These are phyloP conservation scores for Drosophila nigrodunni DNA, from an alignment of 1,140 invertebrate genomes.

Conservation along the genomic window DNA sequence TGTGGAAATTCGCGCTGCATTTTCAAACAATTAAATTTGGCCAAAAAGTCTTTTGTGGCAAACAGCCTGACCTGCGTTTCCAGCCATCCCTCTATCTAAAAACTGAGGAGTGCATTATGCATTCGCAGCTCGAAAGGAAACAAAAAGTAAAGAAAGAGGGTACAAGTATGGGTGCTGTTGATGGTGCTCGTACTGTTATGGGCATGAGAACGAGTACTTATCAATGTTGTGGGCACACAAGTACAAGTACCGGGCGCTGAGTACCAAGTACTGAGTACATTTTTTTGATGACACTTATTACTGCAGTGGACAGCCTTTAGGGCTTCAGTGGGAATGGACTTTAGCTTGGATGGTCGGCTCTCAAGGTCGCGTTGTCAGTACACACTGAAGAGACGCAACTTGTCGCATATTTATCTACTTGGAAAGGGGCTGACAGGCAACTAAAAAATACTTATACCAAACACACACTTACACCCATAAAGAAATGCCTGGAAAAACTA, in stretches of 20 bases:
- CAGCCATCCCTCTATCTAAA: background rate
- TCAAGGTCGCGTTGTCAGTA: constrained; percentile 32
- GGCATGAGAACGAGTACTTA: constrained; percentile 26
- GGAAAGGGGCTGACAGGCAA: background rate
- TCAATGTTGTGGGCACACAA: constrained; percentile 33
- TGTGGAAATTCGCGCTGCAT: constrained; percentile 14
- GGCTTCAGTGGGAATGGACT: constrained; percentile 16
- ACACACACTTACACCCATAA: constrained; percentile 3
- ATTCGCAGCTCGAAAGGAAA: constrained; percentile 30
- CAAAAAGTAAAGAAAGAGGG: constrained; percentile 14
- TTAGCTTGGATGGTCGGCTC: constrained; percentile 2
- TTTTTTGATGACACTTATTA: constrained; percentile 55
- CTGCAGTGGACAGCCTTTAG: constrained; percentile 42
- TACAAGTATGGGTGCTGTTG: background rate
- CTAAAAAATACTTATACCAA: constrained; percentile 10
- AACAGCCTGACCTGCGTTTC: background rate
- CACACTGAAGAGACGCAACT: constrained; percentile 31
- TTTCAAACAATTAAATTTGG: constrained; percentile 54
- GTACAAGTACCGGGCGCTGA: constrained; percentile 6
- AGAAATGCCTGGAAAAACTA: constrained; percentile 19
- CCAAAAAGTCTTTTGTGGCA: constrained; percentile 41
- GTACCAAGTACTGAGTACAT: constrained; percentile 25
- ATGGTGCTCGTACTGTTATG: background rate
- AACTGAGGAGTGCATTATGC: constrained; percentile 21
- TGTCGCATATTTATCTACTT: constrained; percentile 53